Percentiles rank a stretch among this genome's conserved stretches.
phyloP scores from a whole-genome alignment of 2,888 invertebrate genomes.

The Tribolium freemani region DNA sequence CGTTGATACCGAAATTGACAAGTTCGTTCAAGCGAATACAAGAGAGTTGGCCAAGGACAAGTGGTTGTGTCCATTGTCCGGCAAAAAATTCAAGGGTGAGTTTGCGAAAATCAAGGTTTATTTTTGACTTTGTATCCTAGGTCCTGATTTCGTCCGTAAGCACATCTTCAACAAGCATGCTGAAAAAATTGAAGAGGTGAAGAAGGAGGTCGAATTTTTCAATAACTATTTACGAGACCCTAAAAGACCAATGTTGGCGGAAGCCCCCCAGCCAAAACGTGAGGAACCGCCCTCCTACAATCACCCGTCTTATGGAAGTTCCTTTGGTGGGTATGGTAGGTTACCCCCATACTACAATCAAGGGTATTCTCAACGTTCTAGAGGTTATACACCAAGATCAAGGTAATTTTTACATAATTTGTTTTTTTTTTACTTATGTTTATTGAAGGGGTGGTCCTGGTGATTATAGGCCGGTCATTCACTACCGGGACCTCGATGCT shows the following conservation, averaged over 20 bases:
- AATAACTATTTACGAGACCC: conserved; percentile 96
- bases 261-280: conserved; percentile 74
- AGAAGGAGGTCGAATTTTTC: conserved; percentile 96
- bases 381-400: conserved; percentile 62
- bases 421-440: neutral
- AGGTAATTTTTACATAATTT: conserved; percentile 53
- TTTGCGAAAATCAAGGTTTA: too few species aligned
- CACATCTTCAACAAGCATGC: conserved; percentile 98
- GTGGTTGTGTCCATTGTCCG: conserved; percentile 98
- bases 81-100: conserved; percentile 94
- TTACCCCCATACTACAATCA: conserved; percentile 71
- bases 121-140: conserved; percentile 55
- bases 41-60: conserved; percentile 98
- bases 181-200: conserved; percentile 97
- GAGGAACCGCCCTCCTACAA: conserved; percentile 68
- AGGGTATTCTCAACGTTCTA: conserved; percentile 62
- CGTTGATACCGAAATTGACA: conserved; percentile 85
- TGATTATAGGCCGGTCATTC: conserved; percentile 90
- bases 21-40: conserved; percentile 95
- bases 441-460: conserved; percentile 75
- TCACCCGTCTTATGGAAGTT: conserved; percentile 64
- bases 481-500: conserved; percentile 94
- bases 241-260: conserved; percentile 93
- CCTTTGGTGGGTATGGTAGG: conserved; percentile 64
- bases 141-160: conserved; percentile 98